phyloP scores from a whole-genome alignment of 2,113 vertebrate genomes.

The Diadophis punctatus region DNA sequence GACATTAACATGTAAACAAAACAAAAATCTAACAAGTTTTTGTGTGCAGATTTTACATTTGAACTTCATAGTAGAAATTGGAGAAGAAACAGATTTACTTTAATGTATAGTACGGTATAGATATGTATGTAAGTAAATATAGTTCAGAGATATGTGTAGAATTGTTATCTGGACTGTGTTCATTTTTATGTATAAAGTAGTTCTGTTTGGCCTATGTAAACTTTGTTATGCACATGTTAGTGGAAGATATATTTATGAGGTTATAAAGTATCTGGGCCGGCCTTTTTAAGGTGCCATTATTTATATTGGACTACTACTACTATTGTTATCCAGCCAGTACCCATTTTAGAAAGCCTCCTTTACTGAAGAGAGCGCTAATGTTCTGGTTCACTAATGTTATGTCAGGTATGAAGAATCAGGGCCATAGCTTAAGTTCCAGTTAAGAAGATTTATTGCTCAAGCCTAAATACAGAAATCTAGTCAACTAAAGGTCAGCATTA shows the following conservation, averaged over 20 bases:
- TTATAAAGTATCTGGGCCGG: background rate
- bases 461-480: background rate
- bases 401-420: background rate
- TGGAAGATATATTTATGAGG: background rate
- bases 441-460: background rate
- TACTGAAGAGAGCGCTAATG: background rate
- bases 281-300: background rate
- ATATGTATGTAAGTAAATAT: background rate
- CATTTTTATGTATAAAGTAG: background rate
- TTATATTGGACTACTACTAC: background rate
- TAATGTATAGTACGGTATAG: background rate
- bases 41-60: background rate
- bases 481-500: background rate
- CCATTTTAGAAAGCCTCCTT: background rate
- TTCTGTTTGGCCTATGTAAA: background rate
- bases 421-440: background rate
- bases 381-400: background rate
- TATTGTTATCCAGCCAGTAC: background rate
- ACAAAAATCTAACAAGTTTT: background rate
- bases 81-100: background rate
- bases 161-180: background rate
- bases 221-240: background rate
- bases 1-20: background rate
- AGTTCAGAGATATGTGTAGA: background rate
- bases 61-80: background rate